Evolutionary conservation across 2,888 invertebrate genomes (phyloP), one percentile per base, ranked within the genome.

Genomic region (Rutpela maculata): DNA sequence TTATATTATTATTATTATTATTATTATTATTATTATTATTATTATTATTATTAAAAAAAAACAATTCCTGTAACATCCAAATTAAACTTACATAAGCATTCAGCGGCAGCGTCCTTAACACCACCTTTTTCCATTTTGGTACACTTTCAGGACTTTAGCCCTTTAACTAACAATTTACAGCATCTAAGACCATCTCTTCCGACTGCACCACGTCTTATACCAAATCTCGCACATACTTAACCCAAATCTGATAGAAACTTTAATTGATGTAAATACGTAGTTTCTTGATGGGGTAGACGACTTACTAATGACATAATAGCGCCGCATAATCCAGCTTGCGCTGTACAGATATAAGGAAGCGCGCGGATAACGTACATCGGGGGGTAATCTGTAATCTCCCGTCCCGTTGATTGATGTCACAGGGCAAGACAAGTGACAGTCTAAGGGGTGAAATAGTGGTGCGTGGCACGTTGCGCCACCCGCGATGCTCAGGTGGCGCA

Each of bases 321-420:
- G 65, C 69, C 65, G 67, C 65, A 38, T 79, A 78, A 76, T 78
- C 80, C 57, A 18, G 69, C 77, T 66, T n/a, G 74, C 73, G 22
- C 43, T 70, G 72, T 67, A 68, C 55, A 71, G 72, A 80, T 78
- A 72, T 62, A 60, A 62, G 71, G 76, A 72, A 76, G 76, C 73
- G 69, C 50, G 35, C 17, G 62, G 71, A 75, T 69, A 59, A 72
- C 31, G 26, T 38, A 69, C 26, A 17, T 17, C 19, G 26, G 66
- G 77, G 83, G 74, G 82, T 84, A 83, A 85, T 85, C 84, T 85
- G 81, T 85, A 85, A 85, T 84, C 85, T 83, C 77, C 66, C 79
- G 77, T 81, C 81, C 85, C 77, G 81, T 79, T 86, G 86, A 87
- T 86, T 85, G 86, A 86, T 87, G 85, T 83, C 84, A 80, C 79